Evolutionary conservation across 2,113 vertebrate species (phyloP), one percentile per base, ranked within the genome.

Genomic region (Chloebia gouldiae): DNA sequence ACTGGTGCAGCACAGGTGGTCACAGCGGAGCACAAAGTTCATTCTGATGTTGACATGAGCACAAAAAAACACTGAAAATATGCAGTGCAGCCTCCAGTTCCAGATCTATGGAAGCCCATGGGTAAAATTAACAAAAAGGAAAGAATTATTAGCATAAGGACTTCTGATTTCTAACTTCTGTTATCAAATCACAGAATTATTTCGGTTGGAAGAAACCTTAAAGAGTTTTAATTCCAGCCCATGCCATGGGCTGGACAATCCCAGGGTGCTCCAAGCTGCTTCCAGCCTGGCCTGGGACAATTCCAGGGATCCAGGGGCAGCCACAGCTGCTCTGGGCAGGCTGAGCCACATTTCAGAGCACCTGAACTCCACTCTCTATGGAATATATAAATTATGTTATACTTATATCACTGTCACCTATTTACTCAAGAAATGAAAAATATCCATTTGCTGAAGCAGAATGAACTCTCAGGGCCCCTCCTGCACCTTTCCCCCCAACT

Each of bases 91-190:
- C 0, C 3, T 16, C 49, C 47, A 40, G 5, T 4, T 75, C 12
- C 27, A 51, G 8, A 11, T 11, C 19, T 18, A 0, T 0, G 10
- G 13, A 4, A 70, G 17, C 12, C 16, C 51, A 11, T 0, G 0
- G 33, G 24, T 31, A 73, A 65, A 63, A n/a, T 3, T 2, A 64
- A 21, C 20, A 22, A 23, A 15, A 66, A 11, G 7, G n/a, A 21
- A 68, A 24, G 10, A 56, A 79, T 19, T 23, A 19, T 6, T 2
- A 71, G 35, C 10, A 4, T 3, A 5, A 50, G 40, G 70, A 23
- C 11, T 49, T 54, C 2, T 23, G 23, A 6, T 10, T 50, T 56
- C 7, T 15, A 40, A 27, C 8, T 22, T 11, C 33, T n/a, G 28
- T 21, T 8, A 5, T 11, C 16, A 40, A 30, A 87, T 25, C n/a